These are phyloP conservation scores for Salarias fasciatus DNA, from an alignment of 2,797 vertebrate species.

Conservation along the genomic window DNA sequence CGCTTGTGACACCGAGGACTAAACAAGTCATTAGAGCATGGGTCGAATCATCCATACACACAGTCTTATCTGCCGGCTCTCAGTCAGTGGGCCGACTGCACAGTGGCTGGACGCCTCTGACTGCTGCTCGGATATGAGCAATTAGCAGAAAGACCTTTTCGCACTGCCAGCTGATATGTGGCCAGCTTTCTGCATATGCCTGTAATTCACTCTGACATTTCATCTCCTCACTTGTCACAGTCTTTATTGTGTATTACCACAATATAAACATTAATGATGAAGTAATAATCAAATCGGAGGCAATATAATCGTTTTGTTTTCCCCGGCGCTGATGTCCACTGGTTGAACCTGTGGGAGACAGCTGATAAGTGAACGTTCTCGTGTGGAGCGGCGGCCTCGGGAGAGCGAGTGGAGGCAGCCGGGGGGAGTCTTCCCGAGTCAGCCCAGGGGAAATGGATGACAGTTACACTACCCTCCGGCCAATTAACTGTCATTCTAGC, in stretches of 20 bases:
- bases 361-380: constrained; percentile 74
- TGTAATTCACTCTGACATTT: constrained; percentile 84
- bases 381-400: constrained; percentile 62
- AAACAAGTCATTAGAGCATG: constrained; percentile 78
- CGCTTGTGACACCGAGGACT: constrained; percentile 72
- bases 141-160: constrained; percentile 80
- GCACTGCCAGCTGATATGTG: constrained; percentile 77
- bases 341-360: constrained; percentile 82
- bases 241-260: constrained; percentile 77
- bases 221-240: constrained; percentile 78
- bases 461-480: constrained; percentile 84
- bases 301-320: constrained; percentile 73
- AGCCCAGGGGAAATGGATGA: constrained; percentile 81
- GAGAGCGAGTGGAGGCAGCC: constrained; percentile 61
- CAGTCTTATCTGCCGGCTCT: constrained; percentile 69
- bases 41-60: constrained; percentile 69
- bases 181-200: constrained; percentile 78
- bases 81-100: constrained; percentile 63
- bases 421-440: constrained; percentile 70
- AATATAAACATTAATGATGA: constrained; percentile 81
- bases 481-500: constrained; percentile 87
- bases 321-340: constrained; percentile 71
- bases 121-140: constrained; percentile 77
- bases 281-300: constrained; percentile 80
- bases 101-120: constrained; percentile 61